Evolutionary conservation across 2,888 invertebrate species (phyloP).

Genomic region (Pammene fasciana): DNA sequence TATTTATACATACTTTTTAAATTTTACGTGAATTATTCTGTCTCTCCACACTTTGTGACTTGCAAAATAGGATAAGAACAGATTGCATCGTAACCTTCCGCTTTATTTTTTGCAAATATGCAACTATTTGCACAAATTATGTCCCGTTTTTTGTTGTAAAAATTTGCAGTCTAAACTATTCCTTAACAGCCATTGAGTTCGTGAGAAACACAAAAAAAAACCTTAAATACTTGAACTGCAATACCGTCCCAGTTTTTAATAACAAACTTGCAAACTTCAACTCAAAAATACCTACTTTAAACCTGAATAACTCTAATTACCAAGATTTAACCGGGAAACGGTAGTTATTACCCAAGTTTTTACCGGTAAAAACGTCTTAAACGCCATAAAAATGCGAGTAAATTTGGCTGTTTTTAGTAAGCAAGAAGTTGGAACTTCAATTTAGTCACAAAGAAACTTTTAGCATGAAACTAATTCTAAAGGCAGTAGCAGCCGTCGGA

Average conservation of each 20-base stretch:
- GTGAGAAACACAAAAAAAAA: slow-evolving; percentile 2
- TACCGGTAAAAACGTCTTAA: neutral
- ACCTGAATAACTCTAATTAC: slow-evolving; percentile 48
- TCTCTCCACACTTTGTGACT: too few species aligned
- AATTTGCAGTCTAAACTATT: neutral
- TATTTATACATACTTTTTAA: too few species aligned
- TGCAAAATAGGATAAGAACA: too few species aligned
- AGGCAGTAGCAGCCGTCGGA: too few species aligned
- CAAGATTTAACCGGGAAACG: slow-evolving; percentile 46
- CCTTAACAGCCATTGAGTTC: slow-evolving; percentile 14
- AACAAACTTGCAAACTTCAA: slow-evolving; percentile 27
- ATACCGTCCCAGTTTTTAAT: slow-evolving; percentile 22
- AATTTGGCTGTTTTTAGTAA: neutral
- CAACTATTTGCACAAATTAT: too few species aligned
- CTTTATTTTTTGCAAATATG: too few species aligned
- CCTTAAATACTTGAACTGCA: slow-evolving; percentile 17
- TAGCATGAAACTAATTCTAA: slow-evolving; percentile 39
- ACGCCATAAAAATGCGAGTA: neutral
- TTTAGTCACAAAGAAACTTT: slow-evolving; percentile 42
- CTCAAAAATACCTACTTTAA: slow-evolving; percentile 42
- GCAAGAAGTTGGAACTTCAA: slow-evolving; percentile 36
- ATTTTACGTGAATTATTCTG: too few species aligned
- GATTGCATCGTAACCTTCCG: too few species aligned
- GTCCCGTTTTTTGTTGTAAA: too few species aligned
- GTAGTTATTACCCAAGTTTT: slow-evolving; percentile 43